Evolutionary conservation across 1,140 invertebrate genomes (phyloP), one percentile per base, ranked within the genome.

Genomic region (Dendrolimus kikuchii): DNA sequence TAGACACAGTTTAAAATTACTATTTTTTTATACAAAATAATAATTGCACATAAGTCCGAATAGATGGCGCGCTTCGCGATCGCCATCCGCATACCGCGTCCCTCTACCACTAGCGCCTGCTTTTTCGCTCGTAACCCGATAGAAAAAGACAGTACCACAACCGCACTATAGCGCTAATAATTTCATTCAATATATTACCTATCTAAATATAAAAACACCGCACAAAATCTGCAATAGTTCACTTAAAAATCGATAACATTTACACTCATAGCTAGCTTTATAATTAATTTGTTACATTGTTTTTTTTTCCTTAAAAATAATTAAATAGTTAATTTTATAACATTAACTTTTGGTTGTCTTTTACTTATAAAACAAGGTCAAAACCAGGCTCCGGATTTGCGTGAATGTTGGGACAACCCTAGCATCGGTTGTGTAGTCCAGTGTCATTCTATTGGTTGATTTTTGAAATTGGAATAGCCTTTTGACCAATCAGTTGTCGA

Each of bases 101-200:
- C 56, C 62, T 59, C 59, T 49, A 54, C 57, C 40, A 46, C 64
- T 62, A 62, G 51, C 61, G 61, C 59, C 46, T 48, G 51, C 54
- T 47, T 23, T 36, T 44, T 57, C 63, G 41, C 44, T 58, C 48
- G 53, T 64, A 66, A 64, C 55, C 50, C 60, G 68, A 59, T 57
- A 67, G 60, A 68, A 56, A 62, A 66, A 60, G 69, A 70, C 61
- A 60, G 59, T 58, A 74, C 61, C 64, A 64, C 64, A 71, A 73
- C 74, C 74, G 67, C 75, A 63, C 76, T 60, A 61, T 68, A 74
- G 71, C 68, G 74, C 78, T 78, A 81, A 76, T 79, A 73, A 81
- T 82, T 82, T 80, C 81, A 82, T 86, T 85, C 81, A 86, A 85
- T 85, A 86, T 82, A 86, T 86, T 85, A 86, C 83, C 83, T 86